These are phyloP conservation scores for Calidris pygmaea DNA, from an alignment of 2,113 vertebrate genomes.

Conservation along the genomic window DNA sequence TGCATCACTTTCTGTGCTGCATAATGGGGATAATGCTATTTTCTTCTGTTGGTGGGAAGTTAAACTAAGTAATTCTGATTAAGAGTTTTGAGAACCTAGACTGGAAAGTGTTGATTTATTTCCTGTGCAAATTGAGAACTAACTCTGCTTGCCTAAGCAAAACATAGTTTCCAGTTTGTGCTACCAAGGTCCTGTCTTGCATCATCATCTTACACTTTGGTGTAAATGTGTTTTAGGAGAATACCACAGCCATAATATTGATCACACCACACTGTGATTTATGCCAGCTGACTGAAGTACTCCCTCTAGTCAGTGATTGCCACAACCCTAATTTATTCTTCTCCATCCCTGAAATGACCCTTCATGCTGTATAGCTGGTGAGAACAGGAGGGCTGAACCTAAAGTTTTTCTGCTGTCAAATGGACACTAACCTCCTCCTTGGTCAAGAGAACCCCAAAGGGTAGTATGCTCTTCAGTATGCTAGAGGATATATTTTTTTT, in stretches of 20 bases:
- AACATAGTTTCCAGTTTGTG: neutral
- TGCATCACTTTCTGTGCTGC: neutral
- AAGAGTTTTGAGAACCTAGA: neutral
- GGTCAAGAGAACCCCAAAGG: neutral
- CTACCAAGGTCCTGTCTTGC: neutral
- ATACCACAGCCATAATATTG: neutral
- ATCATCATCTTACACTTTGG: neutral
- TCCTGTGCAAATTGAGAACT: neutral
- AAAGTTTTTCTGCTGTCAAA: neutral
- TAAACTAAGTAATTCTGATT: constrained; percentile 1
- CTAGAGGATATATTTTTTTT: neutral
- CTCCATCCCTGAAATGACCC: neutral
- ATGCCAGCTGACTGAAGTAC: neutral
- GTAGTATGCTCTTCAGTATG: neutral
- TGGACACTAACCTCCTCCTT: fast-evolving
- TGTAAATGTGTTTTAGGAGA: neutral
- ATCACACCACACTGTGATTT: neutral
- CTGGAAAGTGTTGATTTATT: neutral
- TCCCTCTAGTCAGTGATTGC: neutral
- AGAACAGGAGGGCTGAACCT: neutral
- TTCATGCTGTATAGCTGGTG: neutral
- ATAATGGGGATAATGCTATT: neutral
- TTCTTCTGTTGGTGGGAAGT: neutral
- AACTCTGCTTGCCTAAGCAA: neutral
- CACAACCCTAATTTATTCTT: neutral